Conservation (phyloP, 2,113 vertebrate species). For the Emberiza fucata region DNA sequence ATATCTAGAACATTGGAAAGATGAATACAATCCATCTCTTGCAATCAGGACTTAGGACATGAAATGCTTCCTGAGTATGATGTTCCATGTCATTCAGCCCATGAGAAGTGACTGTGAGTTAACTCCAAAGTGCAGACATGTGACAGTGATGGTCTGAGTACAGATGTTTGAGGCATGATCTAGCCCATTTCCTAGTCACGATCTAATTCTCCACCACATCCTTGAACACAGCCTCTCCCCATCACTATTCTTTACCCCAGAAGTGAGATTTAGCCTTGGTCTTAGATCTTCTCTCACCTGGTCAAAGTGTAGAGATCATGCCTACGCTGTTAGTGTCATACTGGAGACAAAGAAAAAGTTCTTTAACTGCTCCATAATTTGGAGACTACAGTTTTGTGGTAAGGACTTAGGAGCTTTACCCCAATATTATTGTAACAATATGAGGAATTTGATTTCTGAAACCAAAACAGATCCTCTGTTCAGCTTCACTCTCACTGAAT, state of each 20-base stretch:
- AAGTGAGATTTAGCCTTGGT: background rate
- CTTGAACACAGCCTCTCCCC: background rate
- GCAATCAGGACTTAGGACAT: background rate
- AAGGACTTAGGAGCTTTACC: background rate
- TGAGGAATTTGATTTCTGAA: background rate
- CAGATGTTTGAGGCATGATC: accelerated
- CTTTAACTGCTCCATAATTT: background rate
- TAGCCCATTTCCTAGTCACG: background rate
- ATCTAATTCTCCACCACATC: background rate
- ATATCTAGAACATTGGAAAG: background rate
- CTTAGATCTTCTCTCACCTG: background rate
- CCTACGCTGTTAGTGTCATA: background rate
- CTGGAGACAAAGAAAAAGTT: background rate
- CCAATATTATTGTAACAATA: background rate
- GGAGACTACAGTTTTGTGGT: background rate
- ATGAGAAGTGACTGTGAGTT: background rate
- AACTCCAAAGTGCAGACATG: background rate
- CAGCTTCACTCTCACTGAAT: background rate
- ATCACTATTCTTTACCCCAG: background rate
- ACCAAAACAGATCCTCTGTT: background rate
- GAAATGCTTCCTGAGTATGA: background rate
- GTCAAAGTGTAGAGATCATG: background rate
- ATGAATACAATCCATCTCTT: background rate
- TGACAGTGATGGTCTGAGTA: background rate
- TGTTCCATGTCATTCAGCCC: background rate